phyloP scores from a whole-genome alignment of 2,888 invertebrate species.

The Gastrophysa polygoni region DNA sequence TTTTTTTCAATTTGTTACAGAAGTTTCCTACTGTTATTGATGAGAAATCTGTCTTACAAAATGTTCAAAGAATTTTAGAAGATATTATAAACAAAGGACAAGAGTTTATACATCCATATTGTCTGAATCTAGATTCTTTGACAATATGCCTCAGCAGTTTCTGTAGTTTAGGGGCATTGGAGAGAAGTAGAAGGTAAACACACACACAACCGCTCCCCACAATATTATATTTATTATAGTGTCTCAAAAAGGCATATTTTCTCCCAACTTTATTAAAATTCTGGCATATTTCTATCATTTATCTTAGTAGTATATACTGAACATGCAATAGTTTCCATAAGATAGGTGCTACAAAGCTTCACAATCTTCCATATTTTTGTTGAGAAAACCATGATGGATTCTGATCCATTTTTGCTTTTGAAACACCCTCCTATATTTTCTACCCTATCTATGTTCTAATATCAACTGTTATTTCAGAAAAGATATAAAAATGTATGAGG shows the following conservation, averaged over 20 bases:
- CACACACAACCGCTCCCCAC: too few relatives aligned
- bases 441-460: not conserved
- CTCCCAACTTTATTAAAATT: too few relatives aligned
- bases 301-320: too few relatives aligned
- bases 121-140: constrained; percentile 72
- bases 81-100: constrained; percentile 54
- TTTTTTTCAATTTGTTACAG: constrained; percentile 42
- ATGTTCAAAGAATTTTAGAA: constrained; percentile 68
- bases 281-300: too few relatives aligned
- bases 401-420: too few relatives aligned
- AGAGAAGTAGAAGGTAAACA: constrained; percentile 49
- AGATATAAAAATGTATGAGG: constrained; percentile 37
- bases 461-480: constrained; percentile 32
- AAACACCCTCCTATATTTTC: too few relatives aligned
- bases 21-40: constrained; percentile 48
- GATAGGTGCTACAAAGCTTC: too few relatives aligned
- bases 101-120: constrained; percentile 70
- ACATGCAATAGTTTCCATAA: too few relatives aligned
- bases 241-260: too few relatives aligned
- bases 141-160: constrained; percentile 65
- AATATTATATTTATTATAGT: not conserved
- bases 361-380: too few relatives aligned
- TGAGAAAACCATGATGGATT: too few relatives aligned
- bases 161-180: constrained; percentile 55
- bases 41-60: constrained; percentile 63